Percentiles rank a stretch among this genome's conserved stretches.
Evolutionary conservation across 2,113 vertebrate species (phyloP).

Genomic region (Corythaixoides concolor): DNA sequence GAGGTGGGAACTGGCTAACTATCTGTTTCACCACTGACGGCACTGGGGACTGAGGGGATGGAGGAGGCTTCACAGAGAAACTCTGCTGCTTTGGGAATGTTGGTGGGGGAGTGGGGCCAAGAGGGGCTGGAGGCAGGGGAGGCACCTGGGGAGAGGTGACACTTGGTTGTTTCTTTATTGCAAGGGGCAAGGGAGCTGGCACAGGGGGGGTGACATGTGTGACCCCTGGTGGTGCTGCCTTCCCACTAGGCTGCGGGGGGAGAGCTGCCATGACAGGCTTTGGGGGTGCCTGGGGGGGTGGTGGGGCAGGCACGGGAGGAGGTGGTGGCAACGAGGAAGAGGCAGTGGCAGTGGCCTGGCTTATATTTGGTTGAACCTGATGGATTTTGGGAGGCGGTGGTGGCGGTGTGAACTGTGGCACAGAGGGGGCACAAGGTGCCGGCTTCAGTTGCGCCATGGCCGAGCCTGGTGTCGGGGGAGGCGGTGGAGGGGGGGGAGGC

Average conservation of each 20-base stretch:
- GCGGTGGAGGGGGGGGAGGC: conserved; percentile 77
- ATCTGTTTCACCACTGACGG: conserved; percentile 87
- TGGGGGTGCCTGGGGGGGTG: conserved; percentile 74
- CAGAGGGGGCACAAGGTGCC: conserved; percentile 70
- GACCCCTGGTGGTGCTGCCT: conserved; percentile 50
- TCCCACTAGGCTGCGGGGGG: conserved; percentile 70
- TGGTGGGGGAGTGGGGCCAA: conserved; percentile 79
- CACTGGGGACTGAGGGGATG: conserved; percentile 73
- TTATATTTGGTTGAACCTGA: conserved; percentile 74
- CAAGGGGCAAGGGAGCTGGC: conserved; percentile 70
- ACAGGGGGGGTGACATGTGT: conserved; percentile 54
- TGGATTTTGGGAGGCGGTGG: conserved; percentile 80
- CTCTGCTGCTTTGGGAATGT: conserved; percentile 90
- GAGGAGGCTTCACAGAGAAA: conserved; percentile 76
- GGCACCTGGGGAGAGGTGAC: conserved; percentile 76
- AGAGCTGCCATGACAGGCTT: conserved; percentile 77
- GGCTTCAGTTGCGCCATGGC: conserved; percentile 86
- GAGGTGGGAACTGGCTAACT: conserved; percentile 87
- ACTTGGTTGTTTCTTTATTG: conserved; percentile 84
- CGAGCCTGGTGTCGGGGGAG: conserved; percentile 80
- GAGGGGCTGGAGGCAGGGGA: conserved; percentile 40
- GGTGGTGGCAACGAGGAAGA: conserved; percentile 44
- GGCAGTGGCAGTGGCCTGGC: background rate
- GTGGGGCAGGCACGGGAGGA: conserved; percentile 60
- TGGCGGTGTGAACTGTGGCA: conserved; percentile 75